Evolutionary conservation across 2,888 invertebrate species (phyloP).

Genomic region (Bellardia bayeri): DNA sequence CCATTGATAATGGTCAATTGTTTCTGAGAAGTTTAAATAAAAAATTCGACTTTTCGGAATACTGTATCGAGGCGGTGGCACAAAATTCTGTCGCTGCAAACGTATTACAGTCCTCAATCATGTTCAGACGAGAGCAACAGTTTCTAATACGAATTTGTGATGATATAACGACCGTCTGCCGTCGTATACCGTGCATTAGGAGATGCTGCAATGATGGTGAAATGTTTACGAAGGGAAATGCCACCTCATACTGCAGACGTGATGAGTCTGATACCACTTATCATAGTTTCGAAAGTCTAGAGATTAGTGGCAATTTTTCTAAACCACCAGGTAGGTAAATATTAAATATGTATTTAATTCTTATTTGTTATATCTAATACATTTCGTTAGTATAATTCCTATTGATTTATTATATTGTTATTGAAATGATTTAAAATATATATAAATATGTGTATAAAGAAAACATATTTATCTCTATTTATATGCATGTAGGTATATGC

Average conservation of each 20-base stretch:
- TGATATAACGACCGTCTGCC: slow-evolving; percentile 74
- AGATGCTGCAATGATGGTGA: slow-evolving; percentile 82
- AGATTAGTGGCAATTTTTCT: slow-evolving; percentile 78
- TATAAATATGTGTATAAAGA: slow-evolving; percentile 24
- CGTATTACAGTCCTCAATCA: not conserved
- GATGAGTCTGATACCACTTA: slow-evolving; percentile 77
- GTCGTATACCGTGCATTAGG: slow-evolving; percentile 80
- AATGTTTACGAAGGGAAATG: slow-evolving; percentile 78
- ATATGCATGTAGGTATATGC: not conserved
- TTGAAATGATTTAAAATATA: slow-evolving; percentile 58
- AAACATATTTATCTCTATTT: slow-evolving; percentile 25
- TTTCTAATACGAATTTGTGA: slow-evolving; percentile 78
- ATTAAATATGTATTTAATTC: not conserved
- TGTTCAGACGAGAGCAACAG: slow-evolving; percentile 41
- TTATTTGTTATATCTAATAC: not conserved
- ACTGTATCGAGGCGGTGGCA: slow-evolving; percentile 81
- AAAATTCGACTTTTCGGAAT: slow-evolving; percentile 75
- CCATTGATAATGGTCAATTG: slow-evolving; percentile 75
- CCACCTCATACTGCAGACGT: slow-evolving; percentile 77
- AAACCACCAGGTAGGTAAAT: slow-evolving; percentile 79
- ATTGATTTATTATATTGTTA: slow-evolving; percentile 21
- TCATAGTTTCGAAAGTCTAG: slow-evolving; percentile 79
- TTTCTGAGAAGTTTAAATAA: slow-evolving; percentile 73
- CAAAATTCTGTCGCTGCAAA: slow-evolving; percentile 28
- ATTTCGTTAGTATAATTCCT: slow-evolving; percentile 6